phyloP scores from a whole-genome alignment of 2,113 vertebrate genomes.

The Plecotus auritus region DNA sequence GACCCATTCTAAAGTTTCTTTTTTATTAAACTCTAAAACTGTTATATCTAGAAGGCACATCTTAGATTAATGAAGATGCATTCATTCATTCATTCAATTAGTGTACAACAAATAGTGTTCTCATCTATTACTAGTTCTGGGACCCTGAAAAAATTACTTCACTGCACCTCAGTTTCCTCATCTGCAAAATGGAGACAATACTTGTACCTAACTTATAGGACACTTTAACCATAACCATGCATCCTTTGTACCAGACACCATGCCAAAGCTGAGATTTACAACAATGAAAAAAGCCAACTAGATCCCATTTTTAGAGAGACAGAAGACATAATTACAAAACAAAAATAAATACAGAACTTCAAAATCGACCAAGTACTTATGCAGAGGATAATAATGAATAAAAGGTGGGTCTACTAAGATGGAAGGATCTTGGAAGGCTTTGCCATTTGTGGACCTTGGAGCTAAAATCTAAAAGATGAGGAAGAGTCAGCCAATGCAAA shows the following conservation, averaged over 20 bases:
- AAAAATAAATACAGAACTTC: neutral
- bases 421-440: neutral
- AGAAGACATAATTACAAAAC: neutral
- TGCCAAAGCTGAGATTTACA: neutral
- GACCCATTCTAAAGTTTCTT: neutral
- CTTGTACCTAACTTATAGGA: neutral
- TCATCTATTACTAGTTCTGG: neutral
- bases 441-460: neutral
- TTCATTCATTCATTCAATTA: neutral
- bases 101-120: neutral
- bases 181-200: neutral
- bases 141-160: neutral
- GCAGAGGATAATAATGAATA: neutral
- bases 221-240: too few relatives aligned
- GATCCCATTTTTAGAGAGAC: neutral
- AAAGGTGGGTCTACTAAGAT: neutral
- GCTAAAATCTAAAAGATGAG: neutral
- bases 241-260: neutral
- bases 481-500: neutral
- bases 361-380: neutral
- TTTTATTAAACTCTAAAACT: constrained; percentile 23
- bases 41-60: neutral
- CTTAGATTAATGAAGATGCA: neutral
- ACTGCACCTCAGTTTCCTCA: neutral
- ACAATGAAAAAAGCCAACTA: neutral